Percentiles rank a stretch among this genome's conserved stretches.
phyloP scores from a whole-genome alignment of 1,140 invertebrate genomes.

The Philotrypesis tridentata region DNA sequence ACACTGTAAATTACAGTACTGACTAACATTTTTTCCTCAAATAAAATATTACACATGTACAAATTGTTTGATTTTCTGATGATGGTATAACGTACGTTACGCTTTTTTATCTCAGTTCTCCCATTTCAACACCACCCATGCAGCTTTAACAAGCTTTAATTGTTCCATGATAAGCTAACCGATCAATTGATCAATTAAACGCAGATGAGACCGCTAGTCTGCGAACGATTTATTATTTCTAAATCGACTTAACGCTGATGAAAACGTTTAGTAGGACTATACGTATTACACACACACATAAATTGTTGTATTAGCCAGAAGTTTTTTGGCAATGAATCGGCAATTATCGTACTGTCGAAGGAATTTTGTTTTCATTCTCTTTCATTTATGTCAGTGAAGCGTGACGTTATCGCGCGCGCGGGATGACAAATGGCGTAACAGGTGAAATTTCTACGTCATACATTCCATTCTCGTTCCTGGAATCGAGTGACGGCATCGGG shows the following conservation, averaged over 20 bases:
- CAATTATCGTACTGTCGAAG: background rate
- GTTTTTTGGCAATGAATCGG: background rate
- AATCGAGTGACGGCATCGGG: background rate
- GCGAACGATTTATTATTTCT: background rate
- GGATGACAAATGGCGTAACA: background rate
- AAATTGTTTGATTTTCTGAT: no score
- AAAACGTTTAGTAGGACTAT: no score
- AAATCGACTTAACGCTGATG: no score
- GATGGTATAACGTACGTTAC: no score
- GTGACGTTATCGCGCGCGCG: background rate
- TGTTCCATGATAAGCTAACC: background rate
- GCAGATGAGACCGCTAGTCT: background rate
- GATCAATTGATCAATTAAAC: background rate
- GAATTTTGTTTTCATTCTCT: background rate
- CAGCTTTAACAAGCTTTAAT: background rate
- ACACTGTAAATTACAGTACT: no score
- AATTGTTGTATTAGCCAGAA: background rate
- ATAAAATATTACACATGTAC: no score
- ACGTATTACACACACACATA: no score
- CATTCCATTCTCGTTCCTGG: background rate
- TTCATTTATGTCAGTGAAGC: background rate
- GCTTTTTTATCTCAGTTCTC: no score
- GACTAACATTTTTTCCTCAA: no score
- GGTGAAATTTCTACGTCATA: background rate
- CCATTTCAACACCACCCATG: background rate